These are phyloP conservation scores for Eulemur macaco DNA, from an alignment of 2,113 vertebrate species.

Conservation along the genomic window DNA sequence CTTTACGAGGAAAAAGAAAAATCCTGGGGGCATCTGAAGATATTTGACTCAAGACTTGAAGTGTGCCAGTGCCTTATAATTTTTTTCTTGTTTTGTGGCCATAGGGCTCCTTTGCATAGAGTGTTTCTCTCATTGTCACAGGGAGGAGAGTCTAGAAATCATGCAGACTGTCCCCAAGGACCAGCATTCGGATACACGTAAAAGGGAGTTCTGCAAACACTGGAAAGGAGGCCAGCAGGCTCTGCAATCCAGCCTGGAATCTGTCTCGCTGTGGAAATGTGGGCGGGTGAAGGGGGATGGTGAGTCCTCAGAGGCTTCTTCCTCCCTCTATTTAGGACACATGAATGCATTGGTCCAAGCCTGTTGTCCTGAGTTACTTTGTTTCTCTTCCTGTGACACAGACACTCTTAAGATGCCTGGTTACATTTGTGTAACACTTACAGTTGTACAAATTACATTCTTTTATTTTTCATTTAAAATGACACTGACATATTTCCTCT, in stretches of 20 bases:
- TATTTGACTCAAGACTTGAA: background rate
- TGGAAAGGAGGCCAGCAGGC: background rate
- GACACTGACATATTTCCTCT: background rate
- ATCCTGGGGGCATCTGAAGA: slow-evolving; percentile 26
- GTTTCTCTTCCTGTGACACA: background rate
- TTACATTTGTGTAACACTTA: background rate
- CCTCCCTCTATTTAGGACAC: background rate
- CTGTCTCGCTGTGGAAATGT: background rate
- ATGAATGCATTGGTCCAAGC: background rate
- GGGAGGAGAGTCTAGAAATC: background rate
- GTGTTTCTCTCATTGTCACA: background rate
- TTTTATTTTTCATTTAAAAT: background rate
- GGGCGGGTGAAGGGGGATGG: fast-evolving
- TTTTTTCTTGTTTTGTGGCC: background rate
- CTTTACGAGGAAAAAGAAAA: background rate
- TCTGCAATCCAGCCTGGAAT: background rate
- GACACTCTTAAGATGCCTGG: background rate
- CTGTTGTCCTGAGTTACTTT: background rate
- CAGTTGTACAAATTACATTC: background rate
- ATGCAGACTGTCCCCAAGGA: background rate
- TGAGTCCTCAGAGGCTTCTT: background rate
- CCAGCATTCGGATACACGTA: background rate
- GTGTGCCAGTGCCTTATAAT: background rate
- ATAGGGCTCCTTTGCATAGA: background rate
- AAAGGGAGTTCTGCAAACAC: background rate